These are phyloP conservation scores for Tychaedon coryphoeus DNA, from an alignment of 2,113 vertebrate genomes.

Conservation along the genomic window DNA sequence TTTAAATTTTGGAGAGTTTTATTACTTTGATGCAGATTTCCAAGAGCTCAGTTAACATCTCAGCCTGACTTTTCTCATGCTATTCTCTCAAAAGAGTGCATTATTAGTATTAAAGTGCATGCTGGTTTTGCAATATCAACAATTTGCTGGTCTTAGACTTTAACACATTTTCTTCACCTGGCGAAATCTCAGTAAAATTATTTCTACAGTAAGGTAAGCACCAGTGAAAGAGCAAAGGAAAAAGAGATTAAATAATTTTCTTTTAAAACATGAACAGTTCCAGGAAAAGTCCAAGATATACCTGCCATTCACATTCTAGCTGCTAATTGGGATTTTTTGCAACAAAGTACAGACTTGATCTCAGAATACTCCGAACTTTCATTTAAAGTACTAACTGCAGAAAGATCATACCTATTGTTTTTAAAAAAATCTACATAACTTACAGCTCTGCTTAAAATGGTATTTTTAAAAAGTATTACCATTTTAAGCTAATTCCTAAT, in stretches of 20 bases:
- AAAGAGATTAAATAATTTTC: background rate
- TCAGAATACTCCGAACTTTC: background rate
- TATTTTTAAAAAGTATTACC: background rate
- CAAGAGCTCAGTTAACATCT: background rate
- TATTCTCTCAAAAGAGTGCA: background rate
- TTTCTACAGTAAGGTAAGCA: background rate
- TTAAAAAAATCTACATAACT: background rate
- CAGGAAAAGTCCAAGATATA: background rate
- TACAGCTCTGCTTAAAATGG: background rate
- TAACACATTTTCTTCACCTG: background rate
- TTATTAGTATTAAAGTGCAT: background rate
- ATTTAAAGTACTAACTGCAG: background rate
- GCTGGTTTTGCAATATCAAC: background rate
- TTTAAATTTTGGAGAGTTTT: background rate
- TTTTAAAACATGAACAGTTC: constrained; percentile 3
- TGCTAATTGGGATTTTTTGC: background rate
- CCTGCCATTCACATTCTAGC: background rate
- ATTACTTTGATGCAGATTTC: background rate
- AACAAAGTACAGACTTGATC: background rate
- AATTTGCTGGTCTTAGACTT: background rate
- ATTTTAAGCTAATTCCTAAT: constrained; percentile 30
- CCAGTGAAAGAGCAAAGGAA: background rate
- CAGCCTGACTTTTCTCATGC: background rate
- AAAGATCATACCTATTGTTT: background rate
- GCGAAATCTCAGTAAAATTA: background rate